phyloP scores from a whole-genome alignment of 1,140 invertebrate genomes.

The Homalodisca vitripennis region DNA sequence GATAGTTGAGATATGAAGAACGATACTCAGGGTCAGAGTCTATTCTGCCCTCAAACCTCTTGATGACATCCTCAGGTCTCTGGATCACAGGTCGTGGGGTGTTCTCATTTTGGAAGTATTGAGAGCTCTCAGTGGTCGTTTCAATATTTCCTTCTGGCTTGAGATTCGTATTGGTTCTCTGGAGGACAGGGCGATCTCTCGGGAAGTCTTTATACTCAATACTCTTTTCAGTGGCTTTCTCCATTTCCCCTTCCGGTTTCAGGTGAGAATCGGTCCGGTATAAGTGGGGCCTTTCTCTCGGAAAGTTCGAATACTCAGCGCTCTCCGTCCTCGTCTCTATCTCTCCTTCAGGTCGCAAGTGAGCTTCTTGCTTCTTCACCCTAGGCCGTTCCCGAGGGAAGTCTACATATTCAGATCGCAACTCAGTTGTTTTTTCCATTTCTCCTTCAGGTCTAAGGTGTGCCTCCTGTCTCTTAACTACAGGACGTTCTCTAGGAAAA shows the following conservation, averaged over 20 bases:
- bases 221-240: constrained; percentile 31
- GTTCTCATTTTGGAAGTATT: constrained; percentile 17
- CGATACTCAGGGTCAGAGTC: constrained; percentile 28
- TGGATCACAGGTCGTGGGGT: constrained; percentile 23
- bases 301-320: constrained; percentile 36
- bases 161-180: constrained; percentile 32
- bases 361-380: constrained; percentile 29
- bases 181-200: constrained; percentile 23
- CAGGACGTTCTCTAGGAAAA: constrained; percentile 30
- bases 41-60: constrained; percentile 27
- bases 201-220: constrained; percentile 34
- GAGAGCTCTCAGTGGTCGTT: constrained; percentile 24
- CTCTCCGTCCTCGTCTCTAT: constrained; percentile 19
- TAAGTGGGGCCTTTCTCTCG: constrained; percentile 30
- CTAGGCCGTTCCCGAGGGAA: constrained; percentile 35
- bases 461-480: constrained; percentile 19
- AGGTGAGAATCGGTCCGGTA: constrained; percentile 34
- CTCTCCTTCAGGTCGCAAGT: constrained; percentile 37
- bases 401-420: constrained; percentile 35
- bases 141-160: constrained; percentile 34
- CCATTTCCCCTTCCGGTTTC: constrained; percentile 38
- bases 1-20: constrained; percentile 27
- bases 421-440: constrained; percentile 31
- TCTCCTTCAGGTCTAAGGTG: constrained; percentile 38
- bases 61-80: constrained; percentile 27